Percentiles rank a stretch among this genome's conserved stretches.
These are phyloP conservation scores for Centropyge bicolor DNA, from an alignment of 2,797 vertebrate species.

Conservation along the genomic window DNA sequence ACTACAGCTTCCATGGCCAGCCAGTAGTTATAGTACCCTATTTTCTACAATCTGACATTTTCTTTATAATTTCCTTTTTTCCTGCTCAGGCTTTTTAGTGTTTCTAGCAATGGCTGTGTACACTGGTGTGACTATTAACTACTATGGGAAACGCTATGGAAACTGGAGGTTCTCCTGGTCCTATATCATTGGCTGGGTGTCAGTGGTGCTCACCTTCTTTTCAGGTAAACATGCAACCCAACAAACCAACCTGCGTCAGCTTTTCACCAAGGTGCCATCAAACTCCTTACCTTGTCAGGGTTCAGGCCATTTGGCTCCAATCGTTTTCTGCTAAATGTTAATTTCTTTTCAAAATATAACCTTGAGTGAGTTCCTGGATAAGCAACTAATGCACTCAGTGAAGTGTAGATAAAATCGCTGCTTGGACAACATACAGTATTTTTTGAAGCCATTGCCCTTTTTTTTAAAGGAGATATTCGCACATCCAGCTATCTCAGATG, in stretches of 20 bases:
- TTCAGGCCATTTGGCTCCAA: background rate
- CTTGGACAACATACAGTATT: background rate
- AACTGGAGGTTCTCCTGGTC: slow-evolving; percentile 88
- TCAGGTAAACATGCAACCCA: slow-evolving; percentile 75
- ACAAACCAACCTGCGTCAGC: background rate
- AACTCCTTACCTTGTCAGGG: background rate
- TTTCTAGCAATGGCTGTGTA: slow-evolving; percentile 85
- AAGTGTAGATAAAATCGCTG: background rate
- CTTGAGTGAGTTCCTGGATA: background rate
- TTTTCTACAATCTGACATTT: background rate
- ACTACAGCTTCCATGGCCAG: background rate
- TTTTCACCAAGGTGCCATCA: background rate
- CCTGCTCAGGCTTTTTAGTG: slow-evolving; percentile 80
- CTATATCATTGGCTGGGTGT: slow-evolving; percentile 86
- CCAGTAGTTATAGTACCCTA: background rate
- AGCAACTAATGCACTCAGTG: background rate
- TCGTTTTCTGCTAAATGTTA: background rate
- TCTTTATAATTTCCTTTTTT: background rate
- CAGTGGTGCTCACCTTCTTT: slow-evolving; percentile 85
- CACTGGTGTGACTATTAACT: slow-evolving; percentile 85
- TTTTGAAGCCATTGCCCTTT: background rate
- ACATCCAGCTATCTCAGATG: background rate
- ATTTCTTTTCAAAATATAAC: background rate
- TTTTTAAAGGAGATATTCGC: too few relatives aligned
- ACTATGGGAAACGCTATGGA: slow-evolving; percentile 84